These are phyloP conservation scores for Falco cherrug DNA, from an alignment of 2,797 vertebrate species.

Conservation along the genomic window DNA sequence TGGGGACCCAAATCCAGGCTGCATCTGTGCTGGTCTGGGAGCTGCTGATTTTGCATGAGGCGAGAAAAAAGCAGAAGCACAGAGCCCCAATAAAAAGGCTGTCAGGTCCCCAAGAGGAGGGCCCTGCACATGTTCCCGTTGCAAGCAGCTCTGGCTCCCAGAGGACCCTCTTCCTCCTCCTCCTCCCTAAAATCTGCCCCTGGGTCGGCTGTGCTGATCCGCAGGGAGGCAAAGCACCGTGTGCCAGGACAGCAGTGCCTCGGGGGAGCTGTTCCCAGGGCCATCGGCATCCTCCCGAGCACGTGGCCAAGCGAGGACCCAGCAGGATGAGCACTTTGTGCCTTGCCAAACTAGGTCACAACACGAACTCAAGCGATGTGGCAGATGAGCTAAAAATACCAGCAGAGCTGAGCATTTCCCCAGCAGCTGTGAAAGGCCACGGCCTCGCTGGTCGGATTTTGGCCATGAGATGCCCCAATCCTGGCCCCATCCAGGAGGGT, in stretches of 20 bases:
- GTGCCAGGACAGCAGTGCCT: background rate
- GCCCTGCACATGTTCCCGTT: background rate
- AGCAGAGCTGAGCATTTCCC: rapidly evolving
- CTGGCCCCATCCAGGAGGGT: background rate
- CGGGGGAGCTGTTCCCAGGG: background rate
- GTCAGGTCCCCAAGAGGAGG: background rate
- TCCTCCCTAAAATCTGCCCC: background rate
- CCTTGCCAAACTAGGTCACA: background rate
- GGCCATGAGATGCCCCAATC: background rate
- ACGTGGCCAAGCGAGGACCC: background rate
- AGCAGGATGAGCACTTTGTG: background rate
- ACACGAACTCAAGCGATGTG: background rate
- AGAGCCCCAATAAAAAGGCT: background rate
- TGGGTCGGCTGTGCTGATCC: rapidly evolving
- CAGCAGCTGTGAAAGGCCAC: background rate
- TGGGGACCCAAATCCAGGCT: background rate
- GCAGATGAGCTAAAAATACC: conserved; percentile 22
- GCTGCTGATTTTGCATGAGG: background rate
- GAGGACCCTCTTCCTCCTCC: background rate
- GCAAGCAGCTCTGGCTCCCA: background rate
- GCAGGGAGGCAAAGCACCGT: background rate
- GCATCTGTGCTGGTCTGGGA: rapidly evolving
- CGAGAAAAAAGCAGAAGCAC: background rate
- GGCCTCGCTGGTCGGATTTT: rapidly evolving
- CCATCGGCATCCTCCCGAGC: background rate